These are phyloP conservation scores for Camponotus floridanus DNA, from an alignment of 1,140 invertebrate species.

Conservation along the genomic window DNA sequence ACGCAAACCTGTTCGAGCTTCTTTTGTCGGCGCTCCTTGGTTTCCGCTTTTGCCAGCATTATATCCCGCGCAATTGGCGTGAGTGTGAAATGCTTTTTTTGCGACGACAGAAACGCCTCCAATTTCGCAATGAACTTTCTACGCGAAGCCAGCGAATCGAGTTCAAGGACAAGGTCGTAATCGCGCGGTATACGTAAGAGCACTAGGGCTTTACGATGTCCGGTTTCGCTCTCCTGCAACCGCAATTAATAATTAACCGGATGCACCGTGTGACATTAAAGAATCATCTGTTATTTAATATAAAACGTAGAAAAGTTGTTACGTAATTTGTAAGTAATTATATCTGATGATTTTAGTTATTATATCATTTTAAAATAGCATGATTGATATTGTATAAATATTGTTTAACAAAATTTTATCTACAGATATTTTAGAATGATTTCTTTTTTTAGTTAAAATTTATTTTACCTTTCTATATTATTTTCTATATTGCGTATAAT, in stretches of 20 bases:
- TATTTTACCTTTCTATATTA: not conserved
- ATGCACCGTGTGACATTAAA: constrained; percentile 5
- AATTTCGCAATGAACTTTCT: constrained; percentile 97
- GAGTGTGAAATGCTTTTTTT: constrained; percentile 93
- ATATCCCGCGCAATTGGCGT: constrained; percentile 91
- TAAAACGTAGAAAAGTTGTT: constrained; percentile 8
- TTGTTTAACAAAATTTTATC: not conserved
- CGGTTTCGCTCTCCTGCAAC: constrained; percentile 89
- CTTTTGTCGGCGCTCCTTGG: constrained; percentile 96
- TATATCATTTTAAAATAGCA: not conserved
- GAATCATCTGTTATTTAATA: constrained; percentile 6
- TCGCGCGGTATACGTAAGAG: constrained; percentile 95
- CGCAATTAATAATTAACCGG: constrained; percentile 48
- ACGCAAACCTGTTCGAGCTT: constrained; percentile 92
- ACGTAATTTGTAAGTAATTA: not conserved
- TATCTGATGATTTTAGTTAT: not conserved
- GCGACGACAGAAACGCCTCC: constrained; percentile 92
- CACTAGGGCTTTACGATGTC: constrained; percentile 94
- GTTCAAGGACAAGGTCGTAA: constrained; percentile 98
- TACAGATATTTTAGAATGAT: not conserved
- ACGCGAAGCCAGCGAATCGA: constrained; percentile 93
- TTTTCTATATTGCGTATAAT: not conserved
- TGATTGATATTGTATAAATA: not conserved
- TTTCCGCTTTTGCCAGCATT: constrained; percentile 97
- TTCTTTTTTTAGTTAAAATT: not conserved